Conservation (phyloP, 2,888 invertebrate species). For the Dasysyrphus tricinctus region DNA sequence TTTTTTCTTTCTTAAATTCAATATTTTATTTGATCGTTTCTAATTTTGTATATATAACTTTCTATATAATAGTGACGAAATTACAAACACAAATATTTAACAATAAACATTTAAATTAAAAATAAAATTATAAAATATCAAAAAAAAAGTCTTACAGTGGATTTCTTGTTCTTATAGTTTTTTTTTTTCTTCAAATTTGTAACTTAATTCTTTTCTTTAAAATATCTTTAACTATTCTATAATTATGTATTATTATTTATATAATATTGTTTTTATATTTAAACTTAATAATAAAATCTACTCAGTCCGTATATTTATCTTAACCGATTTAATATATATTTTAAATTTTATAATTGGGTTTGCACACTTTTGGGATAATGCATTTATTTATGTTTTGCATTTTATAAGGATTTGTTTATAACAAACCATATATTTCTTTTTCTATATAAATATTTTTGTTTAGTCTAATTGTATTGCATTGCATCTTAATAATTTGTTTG, state of each 20-base stretch:
- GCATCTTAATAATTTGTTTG: conserved; percentile 40
- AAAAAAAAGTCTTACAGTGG: conserved; percentile 66
- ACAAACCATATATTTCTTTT: conserved; percentile 30
- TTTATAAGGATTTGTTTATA: conserved; percentile 48
- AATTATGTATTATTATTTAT: conserved; percentile 2
- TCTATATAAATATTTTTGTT: conserved; percentile 31
- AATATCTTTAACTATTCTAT: conserved; percentile 33
- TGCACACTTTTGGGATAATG: conserved; percentile 53
- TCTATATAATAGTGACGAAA: conserved; percentile 25
- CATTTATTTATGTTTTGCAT: conserved; percentile 2
- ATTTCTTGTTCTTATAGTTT: conserved; percentile 44
- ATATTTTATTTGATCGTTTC: conserved; percentile 13
- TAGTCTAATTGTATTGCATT: conserved; percentile 66
- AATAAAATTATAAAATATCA: conserved; percentile 1
- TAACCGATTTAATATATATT: conserved; percentile 46
- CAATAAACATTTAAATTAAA: conserved; percentile 20
- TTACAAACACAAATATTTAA: conserved; percentile 31
- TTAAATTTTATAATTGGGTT: conserved; percentile 32
- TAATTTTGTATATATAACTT: conserved; percentile 1
- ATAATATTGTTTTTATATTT: conserved; percentile 27
- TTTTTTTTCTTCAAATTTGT: conserved; percentile 3
- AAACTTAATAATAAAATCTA: conserved; percentile 67
- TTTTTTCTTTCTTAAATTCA: neutral
- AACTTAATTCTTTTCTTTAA: conserved; percentile 12
- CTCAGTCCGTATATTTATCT: conserved; percentile 72